Base-by-base conservation (phyloP, 2,797 vertebrate species). In the Semaprochilodus insignis region DNA sequence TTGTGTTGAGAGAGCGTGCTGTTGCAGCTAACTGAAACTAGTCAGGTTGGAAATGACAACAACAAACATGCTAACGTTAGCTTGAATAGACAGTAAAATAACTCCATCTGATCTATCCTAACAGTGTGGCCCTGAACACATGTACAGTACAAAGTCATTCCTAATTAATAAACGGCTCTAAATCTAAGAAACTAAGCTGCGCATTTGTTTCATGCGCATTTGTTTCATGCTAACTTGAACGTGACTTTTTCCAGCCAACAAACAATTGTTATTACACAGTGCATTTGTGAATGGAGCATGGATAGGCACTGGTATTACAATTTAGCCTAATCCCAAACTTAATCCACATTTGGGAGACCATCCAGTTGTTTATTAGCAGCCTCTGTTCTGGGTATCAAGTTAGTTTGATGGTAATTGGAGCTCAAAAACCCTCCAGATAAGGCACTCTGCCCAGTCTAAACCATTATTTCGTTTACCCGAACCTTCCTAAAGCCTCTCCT, bases 401-500 rank as follows among this genome's bases (percentile, higher is more conserved):
- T 81, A 57, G 82, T 88, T 85, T 75, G 19, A 19, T 72, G 72
- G 63, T n/a, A 65, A 54, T 40, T 3, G 21, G n/a, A 74, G 59
- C 59, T 87, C 77, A 75, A 80, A 85, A 86, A 83, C 84, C 34
- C 86, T 89, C 86, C 85, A 78, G 10, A 77, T 94, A 95, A 95
- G 94, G 94, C 94, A 95, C 94, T 91, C 93, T 82, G 92, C 91
- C 93, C 89, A 67, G 78, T 81, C 74, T 27, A 7, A 74, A 83
- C 86, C 82, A 60, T 77, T 74, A 73, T 55, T 81, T 70, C 48
- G 31, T 62, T 83, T n/a, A 77, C 70, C 23, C 74, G 83, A 74
- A 80, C 81, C 65, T 75, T 86, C 88, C 85, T 10, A 81, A 54
- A 15, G 19, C 82, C 74, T 69, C 81, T 34, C 52, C 23, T 34